Percentiles rank a stretch among this genome's conserved stretches.
phyloP scores from a whole-genome alignment of 2,888 invertebrate species.

The Campopleginae sp. region DNA sequence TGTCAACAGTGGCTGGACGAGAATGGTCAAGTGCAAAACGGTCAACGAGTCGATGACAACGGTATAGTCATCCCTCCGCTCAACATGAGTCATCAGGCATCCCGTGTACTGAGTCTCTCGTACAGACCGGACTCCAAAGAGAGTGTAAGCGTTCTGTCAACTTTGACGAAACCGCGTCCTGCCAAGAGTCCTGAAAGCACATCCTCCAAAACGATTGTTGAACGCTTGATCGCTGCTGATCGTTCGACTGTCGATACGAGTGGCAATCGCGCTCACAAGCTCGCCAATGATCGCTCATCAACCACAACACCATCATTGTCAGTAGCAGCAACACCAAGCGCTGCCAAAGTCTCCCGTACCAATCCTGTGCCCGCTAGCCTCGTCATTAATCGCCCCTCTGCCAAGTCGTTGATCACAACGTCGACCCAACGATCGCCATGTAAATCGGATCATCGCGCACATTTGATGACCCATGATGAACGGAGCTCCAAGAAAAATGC shows the following conservation, averaged over 20 bases:
- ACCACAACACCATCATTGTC: constrained; percentile 37
- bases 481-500: constrained; percentile 62
- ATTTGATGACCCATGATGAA: constrained; percentile 65
- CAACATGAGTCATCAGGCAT: constrained; percentile 61
- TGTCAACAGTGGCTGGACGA: constrained; percentile 90
- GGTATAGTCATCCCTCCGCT: constrained; percentile 81
- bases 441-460: constrained; percentile 44
- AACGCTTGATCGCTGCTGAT: constrained; percentile 24
- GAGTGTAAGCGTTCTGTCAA: constrained; percentile 75
- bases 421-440: constrained; percentile 59
- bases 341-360: constrained; percentile 52
- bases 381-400: constrained; percentile 54
- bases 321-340: constrained; percentile 29
- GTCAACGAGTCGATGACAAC: constrained; percentile 80
- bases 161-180: constrained; percentile 70
- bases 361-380: constrained; percentile 65
- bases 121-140: constrained; percentile 75
- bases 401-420: constrained; percentile 53
- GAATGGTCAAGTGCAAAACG: constrained; percentile 86
- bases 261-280: constrained; percentile 12
- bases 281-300: constrained; percentile 47
- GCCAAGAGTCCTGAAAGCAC: constrained; percentile 72
- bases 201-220: constrained; percentile 34
- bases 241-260: constrained; percentile 19
- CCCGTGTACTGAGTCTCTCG: constrained; percentile 74